Evolutionary conservation across 2,797 vertebrate genomes (phyloP).

Genomic region (Pampus argenteus): DNA sequence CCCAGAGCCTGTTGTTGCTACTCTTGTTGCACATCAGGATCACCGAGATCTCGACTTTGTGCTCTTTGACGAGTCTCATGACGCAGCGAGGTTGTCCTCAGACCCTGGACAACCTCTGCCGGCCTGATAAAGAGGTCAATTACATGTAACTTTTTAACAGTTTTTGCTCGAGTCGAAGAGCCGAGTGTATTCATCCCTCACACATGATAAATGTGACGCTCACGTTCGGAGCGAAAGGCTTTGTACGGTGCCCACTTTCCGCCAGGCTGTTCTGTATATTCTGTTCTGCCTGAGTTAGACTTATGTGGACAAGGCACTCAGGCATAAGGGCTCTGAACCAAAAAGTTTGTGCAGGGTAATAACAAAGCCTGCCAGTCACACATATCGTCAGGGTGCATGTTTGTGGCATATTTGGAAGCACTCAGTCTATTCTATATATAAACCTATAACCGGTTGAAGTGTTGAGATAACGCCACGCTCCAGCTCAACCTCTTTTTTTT

Average conservation of each 20-base stretch:
- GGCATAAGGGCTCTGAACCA: constrained; percentile 16
- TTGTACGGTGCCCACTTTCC: constrained; percentile 43
- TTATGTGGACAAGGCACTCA: constrained; percentile 33
- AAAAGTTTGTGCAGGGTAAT: constrained; percentile 26
- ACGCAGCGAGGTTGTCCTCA: constrained; percentile 54
- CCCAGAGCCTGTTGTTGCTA: constrained; percentile 23
- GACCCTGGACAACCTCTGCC: constrained; percentile 49
- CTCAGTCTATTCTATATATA: constrained; percentile 57
- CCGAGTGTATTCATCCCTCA: constrained; percentile 32
- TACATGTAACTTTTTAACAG: no score
- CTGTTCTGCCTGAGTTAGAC: constrained; percentile 46
- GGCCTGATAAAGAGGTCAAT: constrained; percentile 45
- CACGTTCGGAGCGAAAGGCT: constrained; percentile 50
- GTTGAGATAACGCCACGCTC: constrained; percentile 60
- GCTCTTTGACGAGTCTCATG: constrained; percentile 59
- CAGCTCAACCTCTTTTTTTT: constrained; percentile 7
- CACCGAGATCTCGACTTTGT: constrained; percentile 37
- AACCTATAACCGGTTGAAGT: constrained; percentile 62
- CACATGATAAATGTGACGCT: constrained; percentile 58
- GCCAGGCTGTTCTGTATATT: constrained; percentile 10
- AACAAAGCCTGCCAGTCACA: constrained; percentile 33
- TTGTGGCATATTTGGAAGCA: constrained; percentile 40
- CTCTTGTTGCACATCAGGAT: constrained; percentile 53
- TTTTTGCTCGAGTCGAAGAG: constrained; percentile 19
- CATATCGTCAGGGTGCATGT: constrained; percentile 39